Evolutionary conservation across 2,888 invertebrate genomes (phyloP), one percentile per base, ranked within the genome.

Genomic region (Troilus luridus): DNA sequence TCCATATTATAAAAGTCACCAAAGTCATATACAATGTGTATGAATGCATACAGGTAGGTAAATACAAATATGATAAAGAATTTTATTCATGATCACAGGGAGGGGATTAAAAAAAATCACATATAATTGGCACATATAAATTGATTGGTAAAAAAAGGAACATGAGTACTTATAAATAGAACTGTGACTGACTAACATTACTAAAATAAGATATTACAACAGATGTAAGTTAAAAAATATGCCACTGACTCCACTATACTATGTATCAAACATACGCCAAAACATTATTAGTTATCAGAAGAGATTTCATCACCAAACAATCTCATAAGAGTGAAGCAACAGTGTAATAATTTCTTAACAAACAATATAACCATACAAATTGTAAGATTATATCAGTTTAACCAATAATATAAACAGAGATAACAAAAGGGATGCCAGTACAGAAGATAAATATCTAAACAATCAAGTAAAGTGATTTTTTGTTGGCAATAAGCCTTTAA

Each of bases 1-100:
- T 77, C 41, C 41, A 41, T 56, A 58, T 85, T 58, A 9, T 85
- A 85, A 56, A 85, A 21, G 21, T 81, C 54, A 54, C 54, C 19
- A 54, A 41, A 54, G 19, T 81, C 24, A 81, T 81, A 81, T 21
- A 81, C 77, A 77, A 41, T 81, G 81, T 85, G 85, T 56, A 85
- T 56, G 19, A 85, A 85, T 14, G 56, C 85, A 85, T 85, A 85
- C 56, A 85, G 85, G 56, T 56, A 85, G 85, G 56, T 56, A 85
- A 85, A 85, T 85, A 85, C 41, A 77, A 41, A 77, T 85, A 85
- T 85, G n/a, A n/a, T 12, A 56, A 85, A 58, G 21, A 85, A 56
- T 85, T 56, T 58, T 85, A 85, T 85, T 85, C 56, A 54, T n/a
- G n/a, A 85, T 85, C 85, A 85, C 85, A 85, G 85, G 85, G 85